Evolutionary conservation across 1,140 invertebrate species (phyloP).

Genomic region (Contarinia nasturtii): DNA sequence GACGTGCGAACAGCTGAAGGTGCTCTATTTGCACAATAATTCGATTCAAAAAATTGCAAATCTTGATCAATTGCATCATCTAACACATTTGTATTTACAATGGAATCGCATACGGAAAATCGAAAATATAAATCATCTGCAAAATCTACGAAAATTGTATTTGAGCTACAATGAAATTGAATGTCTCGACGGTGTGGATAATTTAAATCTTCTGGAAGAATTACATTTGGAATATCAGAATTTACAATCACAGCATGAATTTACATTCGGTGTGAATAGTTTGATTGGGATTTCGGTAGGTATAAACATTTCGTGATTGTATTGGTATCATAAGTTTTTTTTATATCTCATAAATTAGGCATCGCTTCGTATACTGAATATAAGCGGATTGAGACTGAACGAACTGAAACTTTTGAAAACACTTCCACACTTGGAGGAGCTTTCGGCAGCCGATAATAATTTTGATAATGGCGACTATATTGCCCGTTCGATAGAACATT

Average conservation of each 20-base stretch:
- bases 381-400: no score
- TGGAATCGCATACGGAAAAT: slow-evolving; percentile 43
- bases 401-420: no score
- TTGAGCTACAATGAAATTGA: slow-evolving; percentile 43
- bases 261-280: slow-evolving; percentile 48
- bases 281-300: slow-evolving; percentile 35
- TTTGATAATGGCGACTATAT: no score
- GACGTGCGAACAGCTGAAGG: slow-evolving; percentile 28
- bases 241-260: slow-evolving; percentile 27
- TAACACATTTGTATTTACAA: slow-evolving; percentile 46
- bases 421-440: no score
- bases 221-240: slow-evolving; percentile 46
- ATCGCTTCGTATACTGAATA: not conserved
- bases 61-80: slow-evolving; percentile 30
- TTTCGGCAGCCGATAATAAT: no score
- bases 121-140: slow-evolving; percentile 34
- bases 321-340: slow-evolving; percentile 3
- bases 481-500: no score
- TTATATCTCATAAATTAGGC: slow-evolving; percentile 3
- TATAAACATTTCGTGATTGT: slow-evolving; percentile 5
- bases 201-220: slow-evolving; percentile 34
- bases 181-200: slow-evolving; percentile 44
- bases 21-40: slow-evolving; percentile 45
- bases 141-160: slow-evolving; percentile 40
- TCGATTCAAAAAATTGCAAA: slow-evolving; percentile 36